Evolutionary conservation across 2,888 invertebrate genomes (phyloP).

Genomic region (Pimpla rufipes): DNA sequence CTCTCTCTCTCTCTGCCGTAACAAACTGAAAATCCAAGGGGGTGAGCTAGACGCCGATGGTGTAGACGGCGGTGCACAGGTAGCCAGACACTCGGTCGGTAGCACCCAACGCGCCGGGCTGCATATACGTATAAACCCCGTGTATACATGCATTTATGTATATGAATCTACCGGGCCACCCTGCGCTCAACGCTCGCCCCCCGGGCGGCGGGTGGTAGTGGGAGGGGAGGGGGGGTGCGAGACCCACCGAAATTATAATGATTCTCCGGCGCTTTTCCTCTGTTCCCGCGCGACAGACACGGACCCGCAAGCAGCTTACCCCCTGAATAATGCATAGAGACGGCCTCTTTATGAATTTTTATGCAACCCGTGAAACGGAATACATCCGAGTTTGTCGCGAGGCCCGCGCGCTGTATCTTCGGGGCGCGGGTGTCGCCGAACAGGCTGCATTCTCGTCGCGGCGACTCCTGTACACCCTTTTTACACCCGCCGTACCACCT

Average conservation of each 20-base stretch:
- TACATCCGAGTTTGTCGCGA: constrained; percentile 76
- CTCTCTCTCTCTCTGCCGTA: neutral
- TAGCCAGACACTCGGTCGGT: constrained; percentile 3
- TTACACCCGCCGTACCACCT: neutral
- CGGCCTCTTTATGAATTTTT: constrained; percentile 83
- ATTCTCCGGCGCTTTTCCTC: constrained; percentile 75
- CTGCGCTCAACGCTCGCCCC: constrained; percentile 57
- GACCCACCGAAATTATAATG: constrained; percentile 80
- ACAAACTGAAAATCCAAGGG: constrained; percentile 25
- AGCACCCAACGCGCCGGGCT: neutral
- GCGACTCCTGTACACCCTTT: neutral
- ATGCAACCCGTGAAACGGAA: constrained; percentile 80
- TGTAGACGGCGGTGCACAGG: constrained; percentile 23
- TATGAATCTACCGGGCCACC: constrained; percentile 47
- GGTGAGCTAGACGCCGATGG: neutral
- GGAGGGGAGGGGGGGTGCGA: constrained; percentile 53
- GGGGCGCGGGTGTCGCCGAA: constrained; percentile 22
- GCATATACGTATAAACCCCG: constrained; percentile 22
- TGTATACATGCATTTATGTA: constrained; percentile 52
- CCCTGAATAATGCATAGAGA: constrained; percentile 82
- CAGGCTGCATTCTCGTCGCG: constrained; percentile 36
- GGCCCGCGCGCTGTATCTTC: constrained; percentile 46
- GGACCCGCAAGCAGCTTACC: constrained; percentile 70
- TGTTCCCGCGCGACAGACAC: constrained; percentile 61
- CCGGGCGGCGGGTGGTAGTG: constrained; percentile 71